phyloP scores from a whole-genome alignment of 2,888 invertebrate genomes.

The Drosophila demipolita region DNA sequence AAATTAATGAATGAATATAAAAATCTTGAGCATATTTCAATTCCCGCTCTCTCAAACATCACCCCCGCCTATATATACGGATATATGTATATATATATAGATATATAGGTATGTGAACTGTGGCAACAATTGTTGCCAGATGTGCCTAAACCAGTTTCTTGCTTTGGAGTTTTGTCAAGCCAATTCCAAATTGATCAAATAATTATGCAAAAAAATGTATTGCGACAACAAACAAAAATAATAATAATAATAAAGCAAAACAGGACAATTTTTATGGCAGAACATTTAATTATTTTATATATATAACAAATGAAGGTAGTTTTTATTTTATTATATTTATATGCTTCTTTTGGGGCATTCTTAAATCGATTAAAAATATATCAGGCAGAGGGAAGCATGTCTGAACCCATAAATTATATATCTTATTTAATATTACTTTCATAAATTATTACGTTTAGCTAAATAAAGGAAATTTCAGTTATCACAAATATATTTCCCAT shows the following conservation, averaged over 20 bases:
- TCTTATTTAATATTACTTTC: not conserved
- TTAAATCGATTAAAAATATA: not conserved
- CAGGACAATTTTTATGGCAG: constrained; percentile 12
- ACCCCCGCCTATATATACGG: constrained; percentile 23
- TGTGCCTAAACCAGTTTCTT: constrained; percentile 64
- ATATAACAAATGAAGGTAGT: constrained; percentile 38
- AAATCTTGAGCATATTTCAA: constrained; percentile 23
- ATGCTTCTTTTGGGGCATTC: not conserved
- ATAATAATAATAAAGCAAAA: not conserved
- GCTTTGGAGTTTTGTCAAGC: constrained; percentile 43
- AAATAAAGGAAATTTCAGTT: constrained; percentile 6
- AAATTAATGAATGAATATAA: constrained; percentile 69
- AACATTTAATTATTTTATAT: constrained; percentile 63
- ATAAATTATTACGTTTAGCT: not conserved
- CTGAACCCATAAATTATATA: not conserved
- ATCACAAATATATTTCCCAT: not conserved
- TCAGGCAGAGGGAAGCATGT: not conserved
- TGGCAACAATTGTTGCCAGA: constrained; percentile 65
- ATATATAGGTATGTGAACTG: constrained; percentile 37
- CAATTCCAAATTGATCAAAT: constrained; percentile 69
- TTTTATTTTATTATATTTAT: too few relatives aligned
- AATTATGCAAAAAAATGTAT: constrained; percentile 63
- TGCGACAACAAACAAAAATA: constrained; percentile 11
- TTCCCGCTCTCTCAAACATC: constrained; percentile 2
- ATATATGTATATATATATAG: not conserved